These are phyloP conservation scores for Parasteatoda tepidariorum DNA, from an alignment of 1,140 invertebrate genomes.

Conservation along the genomic window DNA sequence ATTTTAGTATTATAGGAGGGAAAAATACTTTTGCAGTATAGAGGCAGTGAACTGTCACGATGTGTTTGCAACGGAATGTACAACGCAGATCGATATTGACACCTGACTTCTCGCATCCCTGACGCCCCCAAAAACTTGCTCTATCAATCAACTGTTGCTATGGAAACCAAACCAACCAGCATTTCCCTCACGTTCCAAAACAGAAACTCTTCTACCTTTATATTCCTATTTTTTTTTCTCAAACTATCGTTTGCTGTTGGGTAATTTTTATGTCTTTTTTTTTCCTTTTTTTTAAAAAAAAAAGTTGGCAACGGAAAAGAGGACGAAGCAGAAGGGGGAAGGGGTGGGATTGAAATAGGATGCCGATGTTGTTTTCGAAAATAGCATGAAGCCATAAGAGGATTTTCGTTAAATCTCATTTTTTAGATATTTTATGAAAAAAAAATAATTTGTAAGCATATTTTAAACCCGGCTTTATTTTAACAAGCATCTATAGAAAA, in stretches of 20 bases:
- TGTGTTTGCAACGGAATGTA: background rate
- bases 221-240: background rate
- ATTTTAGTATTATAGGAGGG: background rate
- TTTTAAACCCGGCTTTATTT: too few relatives aligned
- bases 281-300: too few relatives aligned
- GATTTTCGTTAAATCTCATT: too few relatives aligned
- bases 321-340: too few relatives aligned
- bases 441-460: too few relatives aligned
- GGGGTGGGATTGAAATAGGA: too few relatives aligned
- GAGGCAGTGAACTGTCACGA: background rate
- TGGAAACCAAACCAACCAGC: background rate
- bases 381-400: too few relatives aligned
- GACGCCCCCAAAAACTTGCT: conserved; percentile 26
- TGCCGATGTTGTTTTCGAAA: too few relatives aligned
- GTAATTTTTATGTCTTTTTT: background rate
- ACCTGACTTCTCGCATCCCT: conserved; percentile 25
- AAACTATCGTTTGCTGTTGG: background rate
- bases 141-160: conserved; percentile 13
- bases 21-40: background rate
- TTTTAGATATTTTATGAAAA: too few relatives aligned
- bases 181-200: conserved; percentile 1
- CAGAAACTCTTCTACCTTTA: background rate
- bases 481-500: too few relatives aligned
- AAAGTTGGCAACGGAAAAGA: background rate
- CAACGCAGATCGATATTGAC: conserved; percentile 19